Conservation (phyloP, 2,113 vertebrate genomes). For the Myotis lucifugus region DNA sequence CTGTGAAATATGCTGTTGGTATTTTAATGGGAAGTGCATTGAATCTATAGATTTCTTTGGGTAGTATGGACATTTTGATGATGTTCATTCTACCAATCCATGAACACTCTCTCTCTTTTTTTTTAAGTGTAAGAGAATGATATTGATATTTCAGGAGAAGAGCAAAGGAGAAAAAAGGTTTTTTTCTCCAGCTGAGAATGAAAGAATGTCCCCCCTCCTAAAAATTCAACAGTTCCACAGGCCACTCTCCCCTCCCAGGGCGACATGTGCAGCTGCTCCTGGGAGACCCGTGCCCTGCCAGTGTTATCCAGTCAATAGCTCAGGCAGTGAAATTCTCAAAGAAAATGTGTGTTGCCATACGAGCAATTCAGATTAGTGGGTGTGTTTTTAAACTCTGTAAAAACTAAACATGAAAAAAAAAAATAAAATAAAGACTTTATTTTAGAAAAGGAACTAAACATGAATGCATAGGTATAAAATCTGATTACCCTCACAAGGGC, state of each 20-base stretch:
- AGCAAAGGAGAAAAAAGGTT: background rate
- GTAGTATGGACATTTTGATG: too few species aligned
- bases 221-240: background rate
- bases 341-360: background rate
- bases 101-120: background rate
- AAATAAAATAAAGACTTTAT: background rate
- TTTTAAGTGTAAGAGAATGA: background rate
- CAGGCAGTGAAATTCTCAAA: background rate
- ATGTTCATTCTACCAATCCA: too few species aligned
- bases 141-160: background rate
- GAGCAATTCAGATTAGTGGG: slow-evolving; percentile 16
- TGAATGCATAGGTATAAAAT: slow-evolving; percentile 41
- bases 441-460: background rate
- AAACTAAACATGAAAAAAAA: slow-evolving; percentile 27
- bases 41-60: too few species aligned
- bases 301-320: background rate
- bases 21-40: too few species aligned
- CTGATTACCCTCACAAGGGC: background rate
- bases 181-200: background rate
- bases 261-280: background rate
- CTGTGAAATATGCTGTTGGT: too few species aligned
- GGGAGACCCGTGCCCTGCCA: background rate
- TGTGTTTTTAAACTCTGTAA: slow-evolving; percentile 37
- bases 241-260: background rate
- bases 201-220: background rate